Evolutionary conservation across 2,797 vertebrate species (phyloP), one percentile per base, ranked within the genome.

Genomic region (Mionectes olivaceus): DNA sequence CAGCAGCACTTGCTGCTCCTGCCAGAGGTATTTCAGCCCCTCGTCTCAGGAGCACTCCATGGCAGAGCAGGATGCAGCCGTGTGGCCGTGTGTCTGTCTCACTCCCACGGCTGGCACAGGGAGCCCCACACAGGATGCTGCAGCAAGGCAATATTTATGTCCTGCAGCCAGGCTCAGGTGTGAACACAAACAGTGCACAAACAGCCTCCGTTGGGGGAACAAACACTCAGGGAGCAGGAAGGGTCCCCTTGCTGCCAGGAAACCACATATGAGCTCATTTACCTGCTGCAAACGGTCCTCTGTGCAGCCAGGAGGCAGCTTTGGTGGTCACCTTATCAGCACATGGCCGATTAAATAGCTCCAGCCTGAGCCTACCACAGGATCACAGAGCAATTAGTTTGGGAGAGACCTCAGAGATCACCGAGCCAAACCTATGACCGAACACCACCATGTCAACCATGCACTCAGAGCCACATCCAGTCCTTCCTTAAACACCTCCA

Each of bases 41-140:
- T 71, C 0, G 0, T 79, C 70, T 84, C 63, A 70, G 81, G 53
- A 83, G 23, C 5, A 2, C 67, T 13, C 30, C 0, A 0, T 56
- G 44, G 65, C 56, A 67, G 33, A 52, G 19, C 2, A 0, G 1
- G 32, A 25, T 14, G 44, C 71, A 74, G 65, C 8, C 0, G 0
- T 21, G 32, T 1, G 4, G 13, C 30, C 0, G 0, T 15, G 43
- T 1, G 2, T 16, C 43, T n/a, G 46, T 74, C 69, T 74, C 0
- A 0, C n/a, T 77, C 17, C 82, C 0, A 0, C 14, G 35, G 27
- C 19, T 1, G 1, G 9, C 7, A 32, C 1, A 0, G 30, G n/a
- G 55, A 87, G 39, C 74, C 33, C 33, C 24, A 39, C 1, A 0
- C 18, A 7, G 30, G 49, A 53, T 70, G 41, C 56, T 80, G 60